Percentiles rank a stretch among this genome's conserved stretches.
Evolutionary conservation across 64 coral and sea anemone species (phyloP).

Genomic region (Hydrozoanthus tunicans): DNA sequence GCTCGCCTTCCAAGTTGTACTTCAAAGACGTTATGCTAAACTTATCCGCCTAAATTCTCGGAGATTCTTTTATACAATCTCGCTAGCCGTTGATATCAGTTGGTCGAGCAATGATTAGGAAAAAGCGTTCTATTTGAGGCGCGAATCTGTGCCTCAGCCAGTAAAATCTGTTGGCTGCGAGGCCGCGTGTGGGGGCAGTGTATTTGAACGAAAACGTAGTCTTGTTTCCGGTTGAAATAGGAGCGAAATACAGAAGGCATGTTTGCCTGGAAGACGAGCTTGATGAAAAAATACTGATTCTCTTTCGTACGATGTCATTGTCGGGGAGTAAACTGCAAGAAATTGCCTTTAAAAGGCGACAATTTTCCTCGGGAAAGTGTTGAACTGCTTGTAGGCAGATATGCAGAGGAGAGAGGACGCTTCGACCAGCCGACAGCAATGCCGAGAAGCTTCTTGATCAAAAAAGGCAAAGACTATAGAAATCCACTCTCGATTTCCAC

Average conservation of each 20-base stretch:
- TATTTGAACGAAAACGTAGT: constrained; percentile 57
- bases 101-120: constrained; percentile 20
- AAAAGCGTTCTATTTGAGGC: constrained; percentile 48
- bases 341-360: not conserved
- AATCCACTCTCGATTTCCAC: constrained; percentile 12
- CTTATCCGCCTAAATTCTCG: no score
- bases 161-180: constrained; percentile 22
- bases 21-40: not conserved
- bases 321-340: not conserved
- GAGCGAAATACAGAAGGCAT: constrained; percentile 26
- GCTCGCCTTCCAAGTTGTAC: constrained; percentile 6
- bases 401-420: constrained; percentile 42
- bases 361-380: constrained; percentile 29
- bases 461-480: constrained; percentile 53
- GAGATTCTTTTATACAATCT: no score
- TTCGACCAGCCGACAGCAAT: constrained; percentile 17
- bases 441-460: constrained; percentile 58
- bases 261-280: constrained; percentile 33
- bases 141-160: constrained; percentile 3
- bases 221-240: constrained; percentile 41
- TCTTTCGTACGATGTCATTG: not conserved
- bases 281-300: constrained; percentile 12
- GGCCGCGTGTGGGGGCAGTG: constrained; percentile 26
- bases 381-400: constrained; percentile 18
- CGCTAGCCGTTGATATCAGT: not conserved